A percentile compares a stretch with the other conserved stretches of the same genome.
phyloP scores from a whole-genome alignment of 2,888 invertebrate genomes.

The Luperina nickerlii region DNA sequence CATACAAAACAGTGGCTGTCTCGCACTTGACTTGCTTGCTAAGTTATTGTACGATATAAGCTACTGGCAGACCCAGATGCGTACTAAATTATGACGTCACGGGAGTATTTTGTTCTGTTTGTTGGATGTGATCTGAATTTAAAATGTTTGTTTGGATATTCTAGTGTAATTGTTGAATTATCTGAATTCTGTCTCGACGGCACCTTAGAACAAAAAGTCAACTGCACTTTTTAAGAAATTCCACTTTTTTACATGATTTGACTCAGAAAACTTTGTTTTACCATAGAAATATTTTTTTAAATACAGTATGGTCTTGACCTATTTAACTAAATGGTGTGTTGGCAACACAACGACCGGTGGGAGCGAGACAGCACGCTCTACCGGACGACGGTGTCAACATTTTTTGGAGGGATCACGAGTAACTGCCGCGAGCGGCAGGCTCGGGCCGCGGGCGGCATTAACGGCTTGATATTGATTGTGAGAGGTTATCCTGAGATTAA shows the following conservation, averaged over 20 bases:
- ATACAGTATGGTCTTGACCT: background rate
- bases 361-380: no score
- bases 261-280: background rate
- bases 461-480: no score
- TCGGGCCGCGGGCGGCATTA: no score
- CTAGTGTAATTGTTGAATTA: background rate
- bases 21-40: slow-evolving; percentile 74
- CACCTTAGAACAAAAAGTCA: background rate
- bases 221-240: background rate
- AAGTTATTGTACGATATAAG: slow-evolving; percentile 70
- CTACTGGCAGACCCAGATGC: slow-evolving; percentile 67
- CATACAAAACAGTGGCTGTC: slow-evolving; percentile 81
- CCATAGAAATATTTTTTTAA: no score
- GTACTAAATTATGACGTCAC: slow-evolving; percentile 61
- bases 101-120: slow-evolving; percentile 32
- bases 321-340: no score
- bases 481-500: no score
- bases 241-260: background rate
- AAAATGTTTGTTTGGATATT: slow-evolving; percentile 3
- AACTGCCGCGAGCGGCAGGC: no score
- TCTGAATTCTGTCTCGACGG: background rate
- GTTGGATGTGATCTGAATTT: slow-evolving; percentile 26
- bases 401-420: no score
- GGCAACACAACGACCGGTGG: no score
- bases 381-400: no score